These are phyloP conservation scores for Harpegnathos saltator DNA, from an alignment of 1,140 invertebrate species.

Conservation along the genomic window DNA sequence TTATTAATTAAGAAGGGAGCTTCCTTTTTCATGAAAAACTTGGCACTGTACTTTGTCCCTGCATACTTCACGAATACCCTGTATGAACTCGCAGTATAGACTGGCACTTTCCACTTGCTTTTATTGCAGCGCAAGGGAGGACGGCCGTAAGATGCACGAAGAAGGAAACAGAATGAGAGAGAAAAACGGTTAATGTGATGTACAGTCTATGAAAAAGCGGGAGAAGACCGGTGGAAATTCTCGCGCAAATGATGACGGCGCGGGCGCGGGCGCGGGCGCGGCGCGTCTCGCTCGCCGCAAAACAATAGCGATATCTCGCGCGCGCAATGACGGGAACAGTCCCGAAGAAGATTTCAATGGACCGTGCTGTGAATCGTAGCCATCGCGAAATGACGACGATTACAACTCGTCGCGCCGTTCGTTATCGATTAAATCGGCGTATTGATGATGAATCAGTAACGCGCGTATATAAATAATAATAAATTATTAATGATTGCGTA, in stretches of 20 bases:
- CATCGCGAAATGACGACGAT: slow-evolving; percentile 34
- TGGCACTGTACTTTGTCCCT: not conserved
- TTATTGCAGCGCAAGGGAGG: slow-evolving; percentile 41
- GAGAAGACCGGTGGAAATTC: slow-evolving; percentile 44
- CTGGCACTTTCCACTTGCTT: slow-evolving; percentile 43
- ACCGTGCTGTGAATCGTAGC: not conserved
- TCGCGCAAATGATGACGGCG: slow-evolving; percentile 42
- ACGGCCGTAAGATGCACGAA: slow-evolving; percentile 55
- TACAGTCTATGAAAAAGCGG: slow-evolving; percentile 51
- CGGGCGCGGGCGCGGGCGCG: too few relatives aligned
- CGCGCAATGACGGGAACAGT: slow-evolving; percentile 48
- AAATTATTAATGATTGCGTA: not conserved
- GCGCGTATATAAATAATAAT: too few relatives aligned
- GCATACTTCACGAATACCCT: slow-evolving; percentile 41
- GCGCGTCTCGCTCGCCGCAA: slow-evolving; percentile 33
- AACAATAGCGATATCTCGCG: slow-evolving; percentile 55
- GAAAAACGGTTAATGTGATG: slow-evolving; percentile 60
- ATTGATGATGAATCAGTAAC: not conserved
- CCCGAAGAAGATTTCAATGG: slow-evolving; percentile 35
- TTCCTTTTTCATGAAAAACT: not conserved
- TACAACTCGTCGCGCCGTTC: not conserved
- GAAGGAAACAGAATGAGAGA: slow-evolving; percentile 49
- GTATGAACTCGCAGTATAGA: slow-evolving; percentile 25
- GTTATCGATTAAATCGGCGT: slow-evolving; percentile 18
- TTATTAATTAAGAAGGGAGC: slow-evolving; percentile 18